A percentile compares a stretch with the other conserved stretches of the same genome.
Conservation (phyloP, 1,140 invertebrate genomes). For the Ostrea edulis region DNA sequence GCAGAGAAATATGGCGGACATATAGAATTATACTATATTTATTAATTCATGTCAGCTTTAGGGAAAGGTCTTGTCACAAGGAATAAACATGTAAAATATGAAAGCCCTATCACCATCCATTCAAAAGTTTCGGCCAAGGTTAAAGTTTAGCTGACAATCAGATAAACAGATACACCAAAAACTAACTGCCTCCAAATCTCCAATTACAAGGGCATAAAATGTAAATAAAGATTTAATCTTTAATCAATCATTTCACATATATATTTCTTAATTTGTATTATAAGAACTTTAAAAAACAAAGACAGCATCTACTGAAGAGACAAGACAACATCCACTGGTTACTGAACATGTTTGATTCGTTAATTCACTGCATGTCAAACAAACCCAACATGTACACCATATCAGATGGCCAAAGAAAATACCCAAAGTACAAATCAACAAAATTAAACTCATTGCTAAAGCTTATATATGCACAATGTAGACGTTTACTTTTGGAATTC, state of each 20-base stretch:
- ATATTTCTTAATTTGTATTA: not conserved
- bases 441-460: not conserved
- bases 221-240: slow-evolving; percentile 15
- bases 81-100: no score
- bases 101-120: no score
- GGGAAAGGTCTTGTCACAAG: no score
- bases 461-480: not conserved
- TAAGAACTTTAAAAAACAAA: not conserved
- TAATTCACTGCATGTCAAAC: not conserved
- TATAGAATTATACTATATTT: no score
- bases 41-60: no score
- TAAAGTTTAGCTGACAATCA: no score
- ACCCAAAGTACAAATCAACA: not conserved
- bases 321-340: not conserved
- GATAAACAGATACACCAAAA: no score
- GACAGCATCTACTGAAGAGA: not conserved
- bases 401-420: not conserved
- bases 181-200: no score
- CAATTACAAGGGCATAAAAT: not conserved
- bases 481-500: not conserved
- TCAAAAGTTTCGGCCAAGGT: no score
- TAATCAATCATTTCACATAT: not conserved
- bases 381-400: not conserved
- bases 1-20: no score
- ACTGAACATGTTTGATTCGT: not conserved